Evolutionary conservation across 2,113 vertebrate genomes (phyloP).

Genomic region (Centropus bengalensis): DNA sequence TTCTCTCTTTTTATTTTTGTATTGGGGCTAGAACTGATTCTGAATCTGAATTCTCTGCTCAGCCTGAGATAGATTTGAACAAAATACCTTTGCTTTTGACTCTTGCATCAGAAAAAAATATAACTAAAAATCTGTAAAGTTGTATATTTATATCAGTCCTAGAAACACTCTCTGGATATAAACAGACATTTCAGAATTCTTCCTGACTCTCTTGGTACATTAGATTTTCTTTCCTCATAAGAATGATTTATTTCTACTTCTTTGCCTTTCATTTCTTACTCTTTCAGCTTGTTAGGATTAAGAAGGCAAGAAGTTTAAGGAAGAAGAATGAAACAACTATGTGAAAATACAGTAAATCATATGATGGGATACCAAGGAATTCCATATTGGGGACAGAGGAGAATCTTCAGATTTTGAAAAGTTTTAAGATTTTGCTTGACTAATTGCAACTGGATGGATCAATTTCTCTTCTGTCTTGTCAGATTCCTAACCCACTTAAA

Average conservation of each 20-base stretch:
- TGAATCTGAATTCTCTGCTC: background rate
- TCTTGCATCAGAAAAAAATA: background rate
- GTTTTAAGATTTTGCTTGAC: background rate
- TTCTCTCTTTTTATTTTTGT: background rate
- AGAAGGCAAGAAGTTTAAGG: background rate
- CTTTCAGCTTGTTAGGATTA: background rate
- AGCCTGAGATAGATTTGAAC: background rate
- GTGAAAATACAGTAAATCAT: background rate
- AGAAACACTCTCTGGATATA: background rate
- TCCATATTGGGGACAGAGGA: background rate
- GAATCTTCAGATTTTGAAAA: background rate
- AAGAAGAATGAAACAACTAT: background rate
- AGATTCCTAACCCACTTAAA: background rate
- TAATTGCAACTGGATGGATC: background rate
- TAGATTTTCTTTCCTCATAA: background rate
- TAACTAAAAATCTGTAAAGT: background rate
- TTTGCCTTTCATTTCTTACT: background rate
- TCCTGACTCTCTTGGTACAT: background rate
- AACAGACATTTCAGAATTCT: background rate
- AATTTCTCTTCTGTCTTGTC: background rate
- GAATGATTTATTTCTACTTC: background rate
- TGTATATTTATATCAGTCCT: background rate
- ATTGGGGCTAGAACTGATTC: background rate
- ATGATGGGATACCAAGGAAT: background rate
- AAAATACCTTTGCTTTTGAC: background rate